Evolutionary conservation across 2,113 vertebrate genomes (phyloP).

Genomic region (Nerophis lumbriciformis): DNA sequence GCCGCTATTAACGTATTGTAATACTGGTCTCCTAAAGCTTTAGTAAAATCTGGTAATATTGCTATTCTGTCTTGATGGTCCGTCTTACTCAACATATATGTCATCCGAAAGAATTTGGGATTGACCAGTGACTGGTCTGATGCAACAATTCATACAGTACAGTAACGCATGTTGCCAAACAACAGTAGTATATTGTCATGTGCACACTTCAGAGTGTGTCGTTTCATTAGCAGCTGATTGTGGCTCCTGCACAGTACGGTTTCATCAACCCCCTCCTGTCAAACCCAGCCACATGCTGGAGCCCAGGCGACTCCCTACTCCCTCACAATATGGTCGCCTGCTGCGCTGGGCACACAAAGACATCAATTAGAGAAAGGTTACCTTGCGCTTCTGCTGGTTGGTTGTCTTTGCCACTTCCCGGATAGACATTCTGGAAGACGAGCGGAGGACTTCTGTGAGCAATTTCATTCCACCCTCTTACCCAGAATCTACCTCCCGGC

Average conservation of each 20-base stretch:
- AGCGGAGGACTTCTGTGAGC: conserved; percentile 33
- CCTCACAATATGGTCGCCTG: conserved; percentile 57
- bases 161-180: neutral
- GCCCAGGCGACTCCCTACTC: conserved; percentile 39
- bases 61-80: no score
- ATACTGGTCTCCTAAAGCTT: no score
- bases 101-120: no score
- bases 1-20: neutral
- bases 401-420: conserved; percentile 40
- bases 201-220: conserved; percentile 16
- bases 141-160: no score
- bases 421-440: conserved; percentile 31
- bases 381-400: conserved; percentile 60
- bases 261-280: conserved; percentile 49
- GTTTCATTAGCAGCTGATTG: conserved; percentile 37
- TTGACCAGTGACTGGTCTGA: no score
- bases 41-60: no score
- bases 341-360: conserved; percentile 46
- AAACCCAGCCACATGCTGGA: conserved; percentile 45
- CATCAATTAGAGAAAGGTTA: conserved; percentile 78
- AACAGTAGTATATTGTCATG: neutral
- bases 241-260: conserved; percentile 38
- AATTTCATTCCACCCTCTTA: conserved; percentile 36
- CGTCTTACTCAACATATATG: no score
- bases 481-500: conserved; percentile 16